Evolutionary conservation across 2,797 vertebrate species (phyloP), one percentile per base, ranked within the genome.

Genomic region (Rhinichthys osculus): DNA sequence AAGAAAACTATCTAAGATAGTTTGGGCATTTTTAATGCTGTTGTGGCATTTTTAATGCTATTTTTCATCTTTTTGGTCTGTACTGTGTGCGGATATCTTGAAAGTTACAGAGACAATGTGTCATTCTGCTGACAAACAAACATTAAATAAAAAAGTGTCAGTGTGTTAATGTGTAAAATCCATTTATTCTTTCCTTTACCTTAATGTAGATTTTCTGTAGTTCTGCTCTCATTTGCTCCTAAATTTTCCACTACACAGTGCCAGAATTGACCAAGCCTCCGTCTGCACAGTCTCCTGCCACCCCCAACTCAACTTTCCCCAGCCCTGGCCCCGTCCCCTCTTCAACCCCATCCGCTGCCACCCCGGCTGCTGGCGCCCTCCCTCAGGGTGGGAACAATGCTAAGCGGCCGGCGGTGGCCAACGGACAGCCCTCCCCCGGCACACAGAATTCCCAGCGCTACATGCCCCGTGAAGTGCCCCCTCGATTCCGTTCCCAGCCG

Each of bases 381-480:
- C 96, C 97, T 96, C 96, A 99, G 97, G 98, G 98, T 96, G 98
- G 98, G 97, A 99, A 99, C 97, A 99, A 99, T 99, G 98, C 98
- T 97, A 99, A 99, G 97, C 98, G 98, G 97, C 96, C 97, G 96
- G 97, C 96, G 96, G 97, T 98, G 98, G 97, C 98, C 96, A 99
- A 99, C 96, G 98, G 98, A 98, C 98, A 99, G 95, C 97, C 98
- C 96, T 96, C 97, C 95, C 97, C 97, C 97, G 92, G 93, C 88
- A 78, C 92, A 91, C 95, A 93, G 91, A 92, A 94, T 86, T 92
- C 93, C 92, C 95, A 95, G 91, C 98, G 98, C 97, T 99, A 99
- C 96, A 98, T 99, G 98, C 98, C 98, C 96, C 97, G 98, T 96
- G 98, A 99, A 97, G 98, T 99, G 97, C 98, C 98, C 80, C 98